Evolutionary conservation across 2,797 vertebrate species (phyloP).

Genomic region (Melanotaenia nigrans): DNA sequence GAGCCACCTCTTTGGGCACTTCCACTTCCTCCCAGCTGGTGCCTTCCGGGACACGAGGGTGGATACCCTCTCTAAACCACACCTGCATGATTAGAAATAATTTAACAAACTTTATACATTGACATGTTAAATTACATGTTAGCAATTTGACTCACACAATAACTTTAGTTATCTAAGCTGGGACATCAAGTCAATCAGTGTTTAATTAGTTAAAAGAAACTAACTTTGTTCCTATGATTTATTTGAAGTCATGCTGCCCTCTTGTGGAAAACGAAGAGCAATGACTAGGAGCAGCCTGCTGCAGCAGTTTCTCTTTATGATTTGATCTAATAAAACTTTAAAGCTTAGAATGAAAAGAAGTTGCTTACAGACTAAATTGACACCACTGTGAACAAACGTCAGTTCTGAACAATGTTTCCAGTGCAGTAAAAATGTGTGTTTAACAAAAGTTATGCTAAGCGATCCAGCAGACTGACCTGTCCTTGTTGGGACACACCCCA

Average conservation of each 20-base stretch:
- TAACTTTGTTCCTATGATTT: not conserved
- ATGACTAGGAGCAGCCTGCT: conserved; percentile 12
- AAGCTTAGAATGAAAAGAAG: not conserved
- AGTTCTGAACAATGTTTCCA: not conserved
- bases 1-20: conserved; percentile 90
- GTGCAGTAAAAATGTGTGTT: too few species aligned
- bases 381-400: not conserved
- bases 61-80: conserved; percentile 93
- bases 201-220: not conserved
- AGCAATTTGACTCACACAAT: not conserved
- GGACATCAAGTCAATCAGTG: not conserved
- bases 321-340: not conserved
- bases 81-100: conserved; percentile 78
- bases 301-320: not conserved
- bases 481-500: conserved; percentile 97
- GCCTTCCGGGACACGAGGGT: conserved; percentile 93
- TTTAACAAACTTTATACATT: not conserved
- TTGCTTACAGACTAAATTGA: not conserved
- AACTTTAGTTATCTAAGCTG: not conserved
- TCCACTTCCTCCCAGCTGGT: conserved; percentile 88
- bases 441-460: too few species aligned
- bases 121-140: not conserved
- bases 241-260: conserved; percentile 59
- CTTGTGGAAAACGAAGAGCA: conserved; percentile 62
- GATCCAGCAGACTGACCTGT: conserved; percentile 80